Evolutionary conservation across 2,888 invertebrate genomes (phyloP).

Genomic region (Pyrrhia umbra): DNA sequence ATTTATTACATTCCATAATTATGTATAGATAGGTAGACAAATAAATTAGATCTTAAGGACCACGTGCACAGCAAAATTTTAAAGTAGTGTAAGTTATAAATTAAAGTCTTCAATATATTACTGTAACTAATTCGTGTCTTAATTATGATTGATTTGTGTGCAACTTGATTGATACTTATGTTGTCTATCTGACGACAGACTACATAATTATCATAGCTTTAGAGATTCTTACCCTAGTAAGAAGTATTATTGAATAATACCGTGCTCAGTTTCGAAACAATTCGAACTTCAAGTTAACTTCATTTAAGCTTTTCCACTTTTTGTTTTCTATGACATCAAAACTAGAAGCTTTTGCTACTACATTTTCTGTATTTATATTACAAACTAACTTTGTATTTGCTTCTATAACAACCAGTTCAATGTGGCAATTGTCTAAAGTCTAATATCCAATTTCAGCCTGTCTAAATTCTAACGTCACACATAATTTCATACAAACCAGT

Average conservation of each 20-base stretch:
- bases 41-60: no score
- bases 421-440: conserved; percentile 25
- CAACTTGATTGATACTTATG: not conserved
- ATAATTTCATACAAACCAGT: conserved; percentile 47
- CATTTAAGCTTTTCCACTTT: not conserved
- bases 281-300: not conserved
- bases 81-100: no score
- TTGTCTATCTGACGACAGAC: no score
- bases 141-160: conserved; percentile 1
- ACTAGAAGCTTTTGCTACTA: not conserved
- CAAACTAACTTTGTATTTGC: not conserved
- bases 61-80: no score
- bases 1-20: no score
- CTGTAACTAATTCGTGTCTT: not conserved
- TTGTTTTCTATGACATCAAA: not conserved
- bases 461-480: conserved; percentile 40
- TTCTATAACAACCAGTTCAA: conserved; percentile 8
- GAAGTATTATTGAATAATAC: no score
- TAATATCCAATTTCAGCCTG: conserved; percentile 29
- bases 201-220: no score
- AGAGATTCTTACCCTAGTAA: no score
- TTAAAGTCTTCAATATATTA: not conserved
- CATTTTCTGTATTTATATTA: not conserved
- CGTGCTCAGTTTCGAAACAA: not conserved
- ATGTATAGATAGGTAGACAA: no score